These are phyloP conservation scores for Cetonia aurata DNA, from an alignment of 2,888 invertebrate genomes.

Conservation along the genomic window DNA sequence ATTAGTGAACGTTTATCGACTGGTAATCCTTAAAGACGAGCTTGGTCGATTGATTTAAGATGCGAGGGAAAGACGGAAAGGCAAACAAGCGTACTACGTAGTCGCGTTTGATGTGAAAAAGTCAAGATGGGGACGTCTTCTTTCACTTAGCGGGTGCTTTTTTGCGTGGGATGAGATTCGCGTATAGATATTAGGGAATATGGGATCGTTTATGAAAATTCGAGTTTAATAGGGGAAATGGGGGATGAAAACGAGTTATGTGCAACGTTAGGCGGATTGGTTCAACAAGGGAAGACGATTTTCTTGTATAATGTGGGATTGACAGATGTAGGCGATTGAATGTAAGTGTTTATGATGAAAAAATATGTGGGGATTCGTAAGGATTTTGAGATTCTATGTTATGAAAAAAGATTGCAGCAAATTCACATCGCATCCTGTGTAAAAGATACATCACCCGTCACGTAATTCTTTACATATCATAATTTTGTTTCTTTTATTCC, in stretches of 20 bases:
- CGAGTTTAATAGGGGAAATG: constrained; percentile 23
- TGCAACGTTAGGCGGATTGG: neutral
- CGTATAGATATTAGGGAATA: constrained; percentile 18
- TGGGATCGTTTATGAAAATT: constrained; percentile 27
- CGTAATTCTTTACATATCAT: too few relatives aligned
- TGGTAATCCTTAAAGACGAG: constrained; percentile 3
- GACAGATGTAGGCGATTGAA: too few relatives aligned
- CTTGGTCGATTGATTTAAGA: constrained; percentile 16
- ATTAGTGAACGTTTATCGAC: constrained; percentile 24
- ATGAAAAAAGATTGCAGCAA: too few relatives aligned
- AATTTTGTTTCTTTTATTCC: too few relatives aligned
- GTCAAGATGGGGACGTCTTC: constrained; percentile 18
- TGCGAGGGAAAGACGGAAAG: too few relatives aligned
- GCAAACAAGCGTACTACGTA: constrained; percentile 5
- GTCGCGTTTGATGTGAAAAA: constrained; percentile 23
- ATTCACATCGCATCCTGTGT: too few relatives aligned
- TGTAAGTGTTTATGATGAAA: too few relatives aligned
- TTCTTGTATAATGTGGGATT: too few relatives aligned
- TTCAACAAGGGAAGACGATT: too few relatives aligned
- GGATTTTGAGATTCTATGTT: too few relatives aligned
- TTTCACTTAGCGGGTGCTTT: constrained; percentile 15
- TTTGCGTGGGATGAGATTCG: neutral
- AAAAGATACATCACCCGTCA: too few relatives aligned
- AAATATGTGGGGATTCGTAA: too few relatives aligned
- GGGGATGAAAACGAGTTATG: constrained; percentile 1